phyloP scores from a whole-genome alignment of 2,113 vertebrate species.

The Tyrannus savana region DNA sequence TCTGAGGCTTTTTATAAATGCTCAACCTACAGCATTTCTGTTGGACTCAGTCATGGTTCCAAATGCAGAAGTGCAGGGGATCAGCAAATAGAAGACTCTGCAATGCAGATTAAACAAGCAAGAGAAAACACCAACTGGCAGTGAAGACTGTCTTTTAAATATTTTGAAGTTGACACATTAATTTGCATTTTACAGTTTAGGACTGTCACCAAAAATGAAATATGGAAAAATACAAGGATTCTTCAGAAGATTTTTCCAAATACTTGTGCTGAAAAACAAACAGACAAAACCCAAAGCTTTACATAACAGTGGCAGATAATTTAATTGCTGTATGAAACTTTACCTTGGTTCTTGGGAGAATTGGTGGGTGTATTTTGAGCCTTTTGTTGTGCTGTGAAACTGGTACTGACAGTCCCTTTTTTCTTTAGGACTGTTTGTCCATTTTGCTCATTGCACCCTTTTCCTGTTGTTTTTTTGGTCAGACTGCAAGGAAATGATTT shows the following conservation, averaged over 20 bases:
- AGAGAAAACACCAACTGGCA: neutral
- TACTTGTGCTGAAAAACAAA: neutral
- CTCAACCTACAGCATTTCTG: neutral
- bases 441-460: constrained; percentile 75
- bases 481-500: constrained; percentile 71
- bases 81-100: neutral
- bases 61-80: neutral
- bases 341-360: constrained; percentile 82
- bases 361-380: constrained; percentile 71
- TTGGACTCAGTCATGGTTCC: neutral
- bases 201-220: neutral
- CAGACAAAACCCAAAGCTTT: neutral
- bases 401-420: constrained; percentile 62
- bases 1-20: neutral
- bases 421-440: constrained; percentile 74
- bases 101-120: constrained; percentile 8
- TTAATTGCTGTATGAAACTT: neutral
- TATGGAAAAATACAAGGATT: neutral
- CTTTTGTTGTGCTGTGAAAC: constrained; percentile 73
- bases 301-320: neutral
- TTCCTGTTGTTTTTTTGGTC: constrained; percentile 75
- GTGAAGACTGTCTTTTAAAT: neutral
- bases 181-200: constrained; percentile 1
- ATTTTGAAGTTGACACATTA: neutral
- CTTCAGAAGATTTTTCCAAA: neutral